Base-by-base conservation (phyloP, 2,113 vertebrate species). In the Bubo scandiacus region DNA sequence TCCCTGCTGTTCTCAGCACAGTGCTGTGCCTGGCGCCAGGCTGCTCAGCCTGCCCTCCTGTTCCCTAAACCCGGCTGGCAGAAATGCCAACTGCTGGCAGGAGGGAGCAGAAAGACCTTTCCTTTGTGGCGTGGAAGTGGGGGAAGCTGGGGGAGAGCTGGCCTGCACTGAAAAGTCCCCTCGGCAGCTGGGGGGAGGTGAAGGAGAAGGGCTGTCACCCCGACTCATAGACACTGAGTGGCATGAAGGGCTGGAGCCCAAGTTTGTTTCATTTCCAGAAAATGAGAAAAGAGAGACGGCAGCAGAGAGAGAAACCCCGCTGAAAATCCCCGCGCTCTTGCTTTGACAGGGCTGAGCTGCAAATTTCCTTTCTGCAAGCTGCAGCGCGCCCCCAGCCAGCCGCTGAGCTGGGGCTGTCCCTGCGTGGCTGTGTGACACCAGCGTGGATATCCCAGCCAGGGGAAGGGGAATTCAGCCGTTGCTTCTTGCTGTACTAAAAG, bases 401-500 rank as follows among this genome's bases (percentile, higher is more conserved):
- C 15, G 1, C 23, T 0, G 4, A n/a, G 32, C 42, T 0, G 90
- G 92, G 92, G 83, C 94, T 88, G 94, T 92, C 96, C 94, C 90
- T 9, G 25, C 6, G 5, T 3, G 6, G 65, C 63, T 94, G 94
- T 7, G 29, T 90, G 90, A 92, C 82, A 81, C 36, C 63, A 72
- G 47, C 12, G 1, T 32, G 10, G 70, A 61, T 57, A 71, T 68
- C 52, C 71, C 80, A 36, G 55, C 52, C 7, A 4, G n/a, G 45
- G 38, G 42, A 67, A 93, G 96, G 94, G 96, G 94, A 96, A 96
- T 96, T 96, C 96, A 91, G 65, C 42, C 9, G 3, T 32, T 26
- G 30, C 62, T 55, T 43, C 67, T 49, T 20, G 3, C 38, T 6
- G 12, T 83, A 72, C 84, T 93, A 95, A 96, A 94, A 94, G 80